Percentiles rank a stretch among this genome's conserved stretches.
These are phyloP conservation scores for Actenoides lindsayi DNA, from an alignment of 2,113 vertebrate species.

Conservation along the genomic window DNA sequence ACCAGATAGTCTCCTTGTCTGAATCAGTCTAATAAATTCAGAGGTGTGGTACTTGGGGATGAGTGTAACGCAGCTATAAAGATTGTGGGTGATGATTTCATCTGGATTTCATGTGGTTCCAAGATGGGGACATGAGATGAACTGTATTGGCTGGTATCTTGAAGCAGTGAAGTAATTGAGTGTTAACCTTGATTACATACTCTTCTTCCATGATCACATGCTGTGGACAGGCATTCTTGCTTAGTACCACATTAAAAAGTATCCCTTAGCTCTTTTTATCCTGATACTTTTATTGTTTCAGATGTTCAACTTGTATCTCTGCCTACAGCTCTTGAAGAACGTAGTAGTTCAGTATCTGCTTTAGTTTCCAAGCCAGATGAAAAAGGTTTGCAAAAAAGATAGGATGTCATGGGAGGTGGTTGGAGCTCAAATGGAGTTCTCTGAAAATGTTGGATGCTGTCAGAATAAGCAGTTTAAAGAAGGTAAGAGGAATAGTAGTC, in stretches of 20 bases:
- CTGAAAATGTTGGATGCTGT: not conserved
- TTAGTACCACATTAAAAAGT: not conserved
- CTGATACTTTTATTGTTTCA: not conserved
- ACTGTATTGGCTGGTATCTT: not conserved
- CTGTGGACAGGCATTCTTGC: not conserved
- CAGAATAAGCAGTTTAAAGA: not conserved
- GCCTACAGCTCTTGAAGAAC: not conserved
- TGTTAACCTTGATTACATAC: not conserved
- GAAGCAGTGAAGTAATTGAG: not conserved
- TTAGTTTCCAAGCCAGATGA: not conserved
- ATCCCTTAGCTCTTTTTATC: not conserved
- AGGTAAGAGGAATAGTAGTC: not conserved
- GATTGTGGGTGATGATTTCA: not conserved
- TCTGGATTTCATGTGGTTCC: not conserved
- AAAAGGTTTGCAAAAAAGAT: not conserved
- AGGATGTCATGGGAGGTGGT: not conserved
- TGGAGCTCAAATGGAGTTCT: not conserved
- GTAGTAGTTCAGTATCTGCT: not conserved
- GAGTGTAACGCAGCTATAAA: not conserved
- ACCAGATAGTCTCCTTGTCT: not conserved
- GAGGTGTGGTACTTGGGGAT: not conserved
- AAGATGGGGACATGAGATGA: not conserved
- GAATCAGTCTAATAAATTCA: not conserved
- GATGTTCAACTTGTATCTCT: not conserved
- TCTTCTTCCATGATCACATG: not conserved